A percentile compares a stretch with the other conserved stretches of the same genome.
Conservation (phyloP, 2,888 invertebrate genomes). For the Polylopha cassiicola region DNA sequence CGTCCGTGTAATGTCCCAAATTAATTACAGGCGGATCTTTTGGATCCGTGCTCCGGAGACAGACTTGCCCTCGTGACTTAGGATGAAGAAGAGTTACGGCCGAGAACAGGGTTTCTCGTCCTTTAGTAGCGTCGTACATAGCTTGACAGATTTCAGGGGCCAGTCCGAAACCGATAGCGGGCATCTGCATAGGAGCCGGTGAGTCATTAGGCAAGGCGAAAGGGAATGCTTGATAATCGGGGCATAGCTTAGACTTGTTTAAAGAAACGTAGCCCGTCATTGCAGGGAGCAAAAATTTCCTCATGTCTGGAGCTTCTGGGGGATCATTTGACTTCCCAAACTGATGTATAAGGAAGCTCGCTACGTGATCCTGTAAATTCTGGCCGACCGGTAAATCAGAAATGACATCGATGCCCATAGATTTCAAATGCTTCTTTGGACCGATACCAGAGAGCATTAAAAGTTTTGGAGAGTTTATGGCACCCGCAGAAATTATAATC, state of each 20-base stretch:
- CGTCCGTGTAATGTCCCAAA: constrained; percentile 1
- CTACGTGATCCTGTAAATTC: constrained; percentile 55
- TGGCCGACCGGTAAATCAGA: constrained; percentile 48
- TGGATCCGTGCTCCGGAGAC: constrained; percentile 11
- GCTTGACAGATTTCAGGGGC: constrained; percentile 3
- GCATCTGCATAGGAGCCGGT: not conserved
- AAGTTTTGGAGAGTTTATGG: constrained; percentile 53
- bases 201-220: not conserved
- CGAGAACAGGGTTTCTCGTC: not conserved
- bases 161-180: not conserved
- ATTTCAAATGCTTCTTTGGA: constrained; percentile 38
- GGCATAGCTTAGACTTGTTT: constrained; percentile 3
- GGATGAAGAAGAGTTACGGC: constrained; percentile 2
- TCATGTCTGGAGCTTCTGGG: not conserved
- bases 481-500: constrained; percentile 53
- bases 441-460: constrained; percentile 60
- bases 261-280: not conserved
- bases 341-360: constrained; percentile 6
- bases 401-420: constrained; percentile 39
- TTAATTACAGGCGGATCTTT: constrained; percentile 9
- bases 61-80: constrained; percentile 9
- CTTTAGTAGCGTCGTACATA: constrained; percentile 6
- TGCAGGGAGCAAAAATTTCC: not conserved
- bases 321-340: not conserved
- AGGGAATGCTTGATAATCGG: constrained; percentile 6